Conservation (phyloP, 2,888 invertebrate genomes). For the Tenodera sinensis region DNA sequence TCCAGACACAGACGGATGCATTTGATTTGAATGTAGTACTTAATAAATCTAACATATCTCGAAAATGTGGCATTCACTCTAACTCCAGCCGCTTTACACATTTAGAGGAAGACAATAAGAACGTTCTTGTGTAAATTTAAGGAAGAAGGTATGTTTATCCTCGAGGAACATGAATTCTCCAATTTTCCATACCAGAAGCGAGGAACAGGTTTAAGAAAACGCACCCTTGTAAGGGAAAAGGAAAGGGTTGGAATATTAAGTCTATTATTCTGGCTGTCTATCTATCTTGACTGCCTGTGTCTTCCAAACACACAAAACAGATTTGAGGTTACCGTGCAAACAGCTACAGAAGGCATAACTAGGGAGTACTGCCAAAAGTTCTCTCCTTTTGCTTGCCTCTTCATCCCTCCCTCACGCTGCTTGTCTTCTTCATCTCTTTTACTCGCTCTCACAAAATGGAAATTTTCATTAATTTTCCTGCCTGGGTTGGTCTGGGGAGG, state of each 20-base stretch:
- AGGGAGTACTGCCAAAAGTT: neutral
- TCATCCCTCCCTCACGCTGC: neutral
- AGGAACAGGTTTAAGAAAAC: neutral
- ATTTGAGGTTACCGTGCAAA: neutral
- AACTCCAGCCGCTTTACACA: too few relatives aligned
- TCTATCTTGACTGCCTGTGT: neutral
- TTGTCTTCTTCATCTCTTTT: neutral
- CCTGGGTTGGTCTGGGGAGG: neutral
- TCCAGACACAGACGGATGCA: too few relatives aligned
- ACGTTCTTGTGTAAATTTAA: neutral
- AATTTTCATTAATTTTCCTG: slow-evolving; percentile 17
- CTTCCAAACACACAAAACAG: neutral
- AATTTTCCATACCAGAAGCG: neutral
- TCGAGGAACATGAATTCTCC: neutral
- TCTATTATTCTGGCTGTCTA: neutral
- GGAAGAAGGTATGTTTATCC: neutral
- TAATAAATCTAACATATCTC: too few relatives aligned
- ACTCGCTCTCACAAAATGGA: slow-evolving; percentile 1
- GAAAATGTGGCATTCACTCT: too few relatives aligned
- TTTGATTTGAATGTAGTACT: too few relatives aligned
- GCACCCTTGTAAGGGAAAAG: neutral
- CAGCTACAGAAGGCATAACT: neutral
- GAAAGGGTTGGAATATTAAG: neutral
- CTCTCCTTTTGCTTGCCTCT: neutral
- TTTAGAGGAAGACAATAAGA: neutral